These are phyloP conservation scores for Pelobates fuscus DNA, from an alignment of 2,113 vertebrate species.

Conservation along the genomic window DNA sequence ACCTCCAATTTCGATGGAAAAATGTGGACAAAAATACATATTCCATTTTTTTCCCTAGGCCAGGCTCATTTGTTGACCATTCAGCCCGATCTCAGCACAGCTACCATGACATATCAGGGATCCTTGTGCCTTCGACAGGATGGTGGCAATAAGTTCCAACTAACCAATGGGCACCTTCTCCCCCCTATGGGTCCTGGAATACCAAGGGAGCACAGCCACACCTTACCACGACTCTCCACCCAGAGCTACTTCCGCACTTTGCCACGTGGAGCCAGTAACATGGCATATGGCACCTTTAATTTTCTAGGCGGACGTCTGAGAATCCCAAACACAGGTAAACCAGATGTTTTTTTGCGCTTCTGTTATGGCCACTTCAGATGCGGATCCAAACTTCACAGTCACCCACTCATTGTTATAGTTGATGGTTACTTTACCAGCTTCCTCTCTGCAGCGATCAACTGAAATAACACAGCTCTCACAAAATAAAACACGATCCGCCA, in stretches of 20 bases:
- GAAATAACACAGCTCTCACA: too few relatives aligned
- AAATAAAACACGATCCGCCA: too few relatives aligned
- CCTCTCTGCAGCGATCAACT: too few relatives aligned
- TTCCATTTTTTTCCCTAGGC: conserved; percentile 68
- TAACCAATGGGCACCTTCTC: conserved; percentile 90
- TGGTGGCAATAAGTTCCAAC: conserved; percentile 81
- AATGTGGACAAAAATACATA: not conserved
- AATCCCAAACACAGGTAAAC: conserved; percentile 89
- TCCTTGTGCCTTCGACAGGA: conserved; percentile 90
- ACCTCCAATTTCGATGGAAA: too few relatives aligned
- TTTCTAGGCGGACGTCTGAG: conserved; percentile 94
- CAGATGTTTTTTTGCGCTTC: too few relatives aligned
- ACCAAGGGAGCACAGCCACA: conserved; percentile 71
- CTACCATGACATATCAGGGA: conserved; percentile 95
- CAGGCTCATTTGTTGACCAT: conserved; percentile 96
- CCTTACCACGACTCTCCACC: conserved; percentile 84
- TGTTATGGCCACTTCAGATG: conserved; percentile 1
- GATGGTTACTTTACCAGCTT: too few relatives aligned
- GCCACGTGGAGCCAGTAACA: conserved; percentile 84
- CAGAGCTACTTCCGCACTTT: conserved; percentile 94
- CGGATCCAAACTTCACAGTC: not conserved
- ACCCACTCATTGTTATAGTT: too few relatives aligned
- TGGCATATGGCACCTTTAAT: conserved; percentile 96
- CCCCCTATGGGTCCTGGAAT: conserved; percentile 83
- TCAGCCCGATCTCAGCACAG: conserved; percentile 95